Evolutionary conservation across 1,140 invertebrate genomes (phyloP).

Genomic region (Apis dorsata): DNA sequence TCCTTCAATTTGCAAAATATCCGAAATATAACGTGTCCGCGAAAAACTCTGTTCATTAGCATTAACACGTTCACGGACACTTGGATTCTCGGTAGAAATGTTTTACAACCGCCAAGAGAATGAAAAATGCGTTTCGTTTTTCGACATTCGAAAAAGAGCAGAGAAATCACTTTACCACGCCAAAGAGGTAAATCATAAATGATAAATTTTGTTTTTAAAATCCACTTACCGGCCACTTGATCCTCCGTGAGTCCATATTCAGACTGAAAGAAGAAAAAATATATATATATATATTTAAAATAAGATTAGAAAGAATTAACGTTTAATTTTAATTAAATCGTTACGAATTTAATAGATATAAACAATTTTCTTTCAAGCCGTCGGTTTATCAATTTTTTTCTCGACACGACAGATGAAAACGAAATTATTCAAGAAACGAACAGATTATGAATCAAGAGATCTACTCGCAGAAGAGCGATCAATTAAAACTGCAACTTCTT

Average conservation of each 20-base stretch:
- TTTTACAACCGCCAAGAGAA: background rate
- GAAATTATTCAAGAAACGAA: too few species aligned
- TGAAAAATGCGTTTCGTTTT: background rate
- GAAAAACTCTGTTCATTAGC: background rate
- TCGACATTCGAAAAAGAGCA: too few species aligned
- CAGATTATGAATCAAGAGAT: too few species aligned
- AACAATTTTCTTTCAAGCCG: too few species aligned
- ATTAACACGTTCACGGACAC: background rate
- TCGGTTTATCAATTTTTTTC: too few species aligned
- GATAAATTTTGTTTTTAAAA: background rate
- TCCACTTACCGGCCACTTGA: slow-evolving; percentile 87
- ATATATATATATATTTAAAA: background rate
- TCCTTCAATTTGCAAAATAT: slow-evolving; percentile 22
- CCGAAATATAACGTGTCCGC: background rate
- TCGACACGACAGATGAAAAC: too few species aligned
- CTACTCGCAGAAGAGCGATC: too few species aligned
- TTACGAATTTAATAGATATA: too few species aligned
- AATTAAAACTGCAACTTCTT: too few species aligned
- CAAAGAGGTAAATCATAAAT: background rate
- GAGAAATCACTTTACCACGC: background rate
- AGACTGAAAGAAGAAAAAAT: slow-evolving; percentile 82
- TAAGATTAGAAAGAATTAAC: slow-evolving; percentile 21
- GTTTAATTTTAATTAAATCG: too few species aligned
- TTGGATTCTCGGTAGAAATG: background rate
- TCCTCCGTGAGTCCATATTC: slow-evolving; percentile 93